Conservation (phyloP, 1,140 invertebrate genomes). For the Pseudomyrmex dendroicus region DNA sequence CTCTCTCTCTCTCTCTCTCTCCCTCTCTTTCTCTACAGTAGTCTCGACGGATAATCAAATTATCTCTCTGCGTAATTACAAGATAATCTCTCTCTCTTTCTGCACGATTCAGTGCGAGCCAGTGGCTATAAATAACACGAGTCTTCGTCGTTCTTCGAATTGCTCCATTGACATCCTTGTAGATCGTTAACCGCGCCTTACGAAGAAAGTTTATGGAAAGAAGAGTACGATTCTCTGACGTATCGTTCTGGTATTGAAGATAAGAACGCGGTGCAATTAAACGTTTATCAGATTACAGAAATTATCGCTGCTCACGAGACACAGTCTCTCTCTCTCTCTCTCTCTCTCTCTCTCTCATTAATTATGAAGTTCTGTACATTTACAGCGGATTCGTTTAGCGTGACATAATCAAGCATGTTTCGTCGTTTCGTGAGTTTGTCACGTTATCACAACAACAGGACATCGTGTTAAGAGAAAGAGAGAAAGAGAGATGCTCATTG, state of each 20-base stretch:
- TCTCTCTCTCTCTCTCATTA: no score
- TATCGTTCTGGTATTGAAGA: background rate
- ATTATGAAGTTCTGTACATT: slow-evolving; percentile 75
- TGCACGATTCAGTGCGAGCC: slow-evolving; percentile 17
- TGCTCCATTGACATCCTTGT: background rate
- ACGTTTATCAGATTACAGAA: slow-evolving; percentile 75
- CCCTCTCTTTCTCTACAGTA: slow-evolving; percentile 16
- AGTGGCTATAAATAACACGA: slow-evolving; percentile 23
- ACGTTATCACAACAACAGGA: background rate
- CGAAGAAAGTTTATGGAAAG: slow-evolving; percentile 1
- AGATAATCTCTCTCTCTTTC: slow-evolving; percentile 6
- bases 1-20: background rate
- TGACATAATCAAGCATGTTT: slow-evolving; percentile 74
- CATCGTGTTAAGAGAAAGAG: background rate
- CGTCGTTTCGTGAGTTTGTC: slow-evolving; percentile 46
- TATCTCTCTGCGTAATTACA: slow-evolving; percentile 33
- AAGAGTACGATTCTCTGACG: background rate
- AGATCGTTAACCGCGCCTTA: background rate
- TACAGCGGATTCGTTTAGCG: slow-evolving; percentile 59
- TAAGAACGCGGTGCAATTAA: slow-evolving; percentile 68
- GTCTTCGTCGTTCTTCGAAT: slow-evolving; percentile 29
- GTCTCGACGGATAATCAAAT: slow-evolving; percentile 38
- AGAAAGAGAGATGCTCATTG: background rate
- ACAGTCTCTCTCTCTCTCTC: background rate
- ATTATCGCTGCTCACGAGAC: slow-evolving; percentile 50